Base-by-base conservation (phyloP, 2,797 vertebrate genomes). In the Sylvilagus floridanus region DNA sequence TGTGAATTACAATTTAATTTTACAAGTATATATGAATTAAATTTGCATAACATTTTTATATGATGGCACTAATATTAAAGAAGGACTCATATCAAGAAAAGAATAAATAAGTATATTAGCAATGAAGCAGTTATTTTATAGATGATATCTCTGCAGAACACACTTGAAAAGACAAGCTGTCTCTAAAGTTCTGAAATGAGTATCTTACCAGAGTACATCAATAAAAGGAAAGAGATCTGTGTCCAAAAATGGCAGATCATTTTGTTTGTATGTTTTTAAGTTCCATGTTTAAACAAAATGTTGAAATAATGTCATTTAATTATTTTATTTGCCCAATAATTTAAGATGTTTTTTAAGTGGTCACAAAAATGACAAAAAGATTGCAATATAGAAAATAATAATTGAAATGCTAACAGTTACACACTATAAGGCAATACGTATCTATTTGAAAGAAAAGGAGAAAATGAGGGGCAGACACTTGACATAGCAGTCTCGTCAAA, bases 11-110 rank as follows among this genome's bases (percentile, higher is more conserved):
- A 4, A 47, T 87, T 96, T 12, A 52, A 78, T 69, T 88, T 90
- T 57, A 90, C 8, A 77, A 88, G 77, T 1, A 22, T 87, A 47
- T n/a, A 26, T 78, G 52, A 81, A 84, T 60, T 91, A 88, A 82
- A 32, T 42, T 42, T 68, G 4, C 7, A 66, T 65, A 87, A 42
- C 71, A 6, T 82, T 93, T 83, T 94, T 11, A 68, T 32, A 47
- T 52, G 16, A 50, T 82, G 83, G 11, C 1, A 65, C 12, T 9
- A 54, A 4, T 26, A 66, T 71, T 75, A 76, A 7, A 94, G 65
- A 79, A 54, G 28, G 60, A 88, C 78, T 17, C 7, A 24, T 73
- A 65, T 7, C 11, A 66, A 63, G 28, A 14, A 4, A 66, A 11
- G 1, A 83, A 62, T 7, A 24, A 72, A 19, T 73, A 90, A 75